These are phyloP conservation scores for Drosophila suboccidentalis DNA, from an alignment of 2,888 invertebrate genomes.

Conservation along the genomic window DNA sequence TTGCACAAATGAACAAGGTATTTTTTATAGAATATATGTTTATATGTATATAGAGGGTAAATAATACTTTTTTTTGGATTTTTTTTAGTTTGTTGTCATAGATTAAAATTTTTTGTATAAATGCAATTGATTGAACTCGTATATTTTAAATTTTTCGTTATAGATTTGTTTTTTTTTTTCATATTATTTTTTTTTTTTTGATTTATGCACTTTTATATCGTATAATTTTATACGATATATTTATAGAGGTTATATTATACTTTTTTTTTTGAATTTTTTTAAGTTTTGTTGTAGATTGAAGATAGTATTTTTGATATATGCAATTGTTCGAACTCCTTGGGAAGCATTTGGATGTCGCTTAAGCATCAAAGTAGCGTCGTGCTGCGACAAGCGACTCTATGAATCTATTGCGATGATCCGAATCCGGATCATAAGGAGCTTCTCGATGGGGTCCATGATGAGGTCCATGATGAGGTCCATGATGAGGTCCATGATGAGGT, in stretches of 20 bases:
- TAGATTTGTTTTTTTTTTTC: no score
- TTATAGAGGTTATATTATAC: conserved; percentile 2
- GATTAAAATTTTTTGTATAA: no score
- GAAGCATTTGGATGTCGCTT: no score
- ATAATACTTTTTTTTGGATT: no score
- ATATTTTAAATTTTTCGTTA: no score
- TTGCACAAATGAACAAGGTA: neutral
- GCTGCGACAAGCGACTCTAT: neutral
- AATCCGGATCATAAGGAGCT: conserved; percentile 1
- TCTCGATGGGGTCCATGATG: conserved; percentile 3
- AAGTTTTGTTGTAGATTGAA: conserved; percentile 17
- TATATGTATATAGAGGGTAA: no score
- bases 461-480: neutral
- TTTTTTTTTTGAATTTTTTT: neutral
- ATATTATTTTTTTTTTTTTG: no score
- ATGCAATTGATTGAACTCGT: no score
- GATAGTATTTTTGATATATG: conserved; percentile 20
- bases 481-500: conserved; percentile 12
- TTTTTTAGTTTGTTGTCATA: no score
- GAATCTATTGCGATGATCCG: neutral
- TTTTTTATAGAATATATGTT: neutral
- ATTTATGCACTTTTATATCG: no score
- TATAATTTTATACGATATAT: neutral
- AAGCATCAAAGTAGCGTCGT: no score
- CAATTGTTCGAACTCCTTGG: neutral